A percentile compares a stretch with the other conserved stretches of the same genome.
Evolutionary conservation across 2,888 invertebrate species (phyloP).

Genomic region (Drosophila kuntzei): DNA sequence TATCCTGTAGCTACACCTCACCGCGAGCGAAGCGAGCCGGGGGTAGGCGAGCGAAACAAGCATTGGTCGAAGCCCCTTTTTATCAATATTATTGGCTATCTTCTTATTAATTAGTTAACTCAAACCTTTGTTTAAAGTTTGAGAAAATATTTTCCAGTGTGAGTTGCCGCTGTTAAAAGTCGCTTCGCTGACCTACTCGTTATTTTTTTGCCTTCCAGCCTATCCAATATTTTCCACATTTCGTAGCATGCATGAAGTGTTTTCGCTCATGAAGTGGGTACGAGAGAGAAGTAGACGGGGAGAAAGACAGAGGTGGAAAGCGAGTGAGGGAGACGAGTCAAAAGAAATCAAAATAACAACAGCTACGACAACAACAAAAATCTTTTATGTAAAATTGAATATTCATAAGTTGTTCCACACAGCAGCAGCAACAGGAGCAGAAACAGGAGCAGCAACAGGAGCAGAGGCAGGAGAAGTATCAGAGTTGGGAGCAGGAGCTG

Average conservation of each 20-base stretch:
- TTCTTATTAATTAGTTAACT: not conserved
- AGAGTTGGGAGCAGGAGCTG: conserved; percentile 9
- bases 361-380: conserved; percentile 67
- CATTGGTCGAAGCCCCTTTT: too few relatives aligned
- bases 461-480: conserved; percentile 2
- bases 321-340: conserved; percentile 21
- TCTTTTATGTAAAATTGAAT: conserved; percentile 81
- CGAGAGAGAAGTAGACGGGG: not conserved
- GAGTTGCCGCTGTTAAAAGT: not conserved
- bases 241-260: conserved; percentile 62
- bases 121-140: not conserved
- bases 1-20: too few relatives aligned
- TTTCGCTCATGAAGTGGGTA: conserved; percentile 29
- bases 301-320: conserved; percentile 4
- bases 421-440: conserved; percentile 38
- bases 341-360: conserved; percentile 73
- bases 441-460: conserved; percentile 5
- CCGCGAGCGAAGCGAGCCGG: too few relatives aligned
- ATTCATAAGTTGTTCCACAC: conserved; percentile 76
- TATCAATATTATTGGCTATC: not conserved
- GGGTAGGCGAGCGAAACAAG: too few relatives aligned
- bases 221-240: conserved; percentile 65
- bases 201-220: conserved; percentile 17
- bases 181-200: conserved; percentile 15
- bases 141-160: conserved; percentile 30